Evolutionary conservation across 2,797 vertebrate genomes (phyloP).

Genomic region (Astyanax mexicanus): DNA sequence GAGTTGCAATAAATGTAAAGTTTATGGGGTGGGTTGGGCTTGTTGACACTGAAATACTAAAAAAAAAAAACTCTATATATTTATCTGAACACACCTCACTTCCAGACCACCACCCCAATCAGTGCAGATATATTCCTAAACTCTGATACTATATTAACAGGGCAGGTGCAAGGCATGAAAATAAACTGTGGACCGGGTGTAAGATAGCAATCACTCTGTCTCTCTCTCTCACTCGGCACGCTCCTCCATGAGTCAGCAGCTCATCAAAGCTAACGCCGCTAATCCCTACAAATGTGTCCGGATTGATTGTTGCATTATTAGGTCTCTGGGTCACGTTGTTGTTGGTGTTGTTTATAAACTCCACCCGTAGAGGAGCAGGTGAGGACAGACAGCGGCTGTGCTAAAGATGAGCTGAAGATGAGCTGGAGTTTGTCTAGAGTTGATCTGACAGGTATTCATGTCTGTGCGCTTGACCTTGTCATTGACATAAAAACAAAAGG

Average conservation of each 20-base stretch:
- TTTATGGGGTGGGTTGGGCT: no score
- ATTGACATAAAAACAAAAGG: neutral
- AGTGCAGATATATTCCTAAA: no score
- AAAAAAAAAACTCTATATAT: no score
- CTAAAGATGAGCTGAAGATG: no score
- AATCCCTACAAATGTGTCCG: conserved; percentile 9
- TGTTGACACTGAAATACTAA: no score
- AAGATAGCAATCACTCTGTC: no score
- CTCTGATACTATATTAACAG: no score
- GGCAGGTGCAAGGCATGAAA: no score
- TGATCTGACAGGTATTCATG: neutral
- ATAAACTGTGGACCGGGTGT: no score
- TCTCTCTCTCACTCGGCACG: neutral
- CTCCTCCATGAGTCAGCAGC: conserved; percentile 37
- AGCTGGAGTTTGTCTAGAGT: neutral
- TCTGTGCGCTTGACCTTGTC: neutral
- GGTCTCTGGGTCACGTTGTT: conserved; percentile 22
- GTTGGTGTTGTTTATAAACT: neutral
- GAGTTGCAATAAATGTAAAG: no score
- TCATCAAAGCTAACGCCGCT: conserved; percentile 19
- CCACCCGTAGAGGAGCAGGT: neutral
- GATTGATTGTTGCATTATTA: conserved; percentile 29
- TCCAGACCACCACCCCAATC: no score
- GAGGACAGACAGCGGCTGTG: neutral
- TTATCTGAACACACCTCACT: no score